Evolutionary conservation across 2,797 vertebrate genomes (phyloP).

Genomic region (Poliocrania exsul): DNA sequence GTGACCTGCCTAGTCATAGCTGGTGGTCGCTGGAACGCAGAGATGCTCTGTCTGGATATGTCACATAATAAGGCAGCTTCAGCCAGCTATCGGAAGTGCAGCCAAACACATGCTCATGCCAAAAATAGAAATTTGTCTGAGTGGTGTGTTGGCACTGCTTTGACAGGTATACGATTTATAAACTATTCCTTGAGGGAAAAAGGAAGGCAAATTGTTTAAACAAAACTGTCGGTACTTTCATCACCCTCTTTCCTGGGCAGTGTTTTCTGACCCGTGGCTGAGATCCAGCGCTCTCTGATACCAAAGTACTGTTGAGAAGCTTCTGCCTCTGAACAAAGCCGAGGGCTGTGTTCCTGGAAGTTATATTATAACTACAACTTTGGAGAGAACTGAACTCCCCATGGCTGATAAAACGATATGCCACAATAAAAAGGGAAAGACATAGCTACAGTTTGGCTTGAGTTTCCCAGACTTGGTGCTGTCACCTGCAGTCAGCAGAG

Average conservation of each 20-base stretch:
- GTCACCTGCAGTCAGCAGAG: background rate
- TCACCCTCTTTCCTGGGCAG: conserved; percentile 6
- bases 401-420: background rate
- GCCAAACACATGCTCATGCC: conserved; percentile 34
- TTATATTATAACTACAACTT: background rate
- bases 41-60: background rate
- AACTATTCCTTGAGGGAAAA: background rate
- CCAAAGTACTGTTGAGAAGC: background rate
- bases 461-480: background rate
- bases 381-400: background rate
- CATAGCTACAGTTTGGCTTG: background rate
- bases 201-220: conserved; percentile 35
- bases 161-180: conserved; percentile 9
- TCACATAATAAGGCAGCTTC: background rate
- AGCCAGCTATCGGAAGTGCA: background rate
- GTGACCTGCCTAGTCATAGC: background rate
- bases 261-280: background rate
- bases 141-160: background rate
- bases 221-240: conserved; percentile 10
- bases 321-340: background rate
- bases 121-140: conserved; percentile 25
- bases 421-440: background rate
- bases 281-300: background rate
- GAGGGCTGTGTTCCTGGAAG: background rate
- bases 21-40: rapidly evolving